Conservation (phyloP, 1,140 invertebrate species). For the Camponotus vicinus region DNA sequence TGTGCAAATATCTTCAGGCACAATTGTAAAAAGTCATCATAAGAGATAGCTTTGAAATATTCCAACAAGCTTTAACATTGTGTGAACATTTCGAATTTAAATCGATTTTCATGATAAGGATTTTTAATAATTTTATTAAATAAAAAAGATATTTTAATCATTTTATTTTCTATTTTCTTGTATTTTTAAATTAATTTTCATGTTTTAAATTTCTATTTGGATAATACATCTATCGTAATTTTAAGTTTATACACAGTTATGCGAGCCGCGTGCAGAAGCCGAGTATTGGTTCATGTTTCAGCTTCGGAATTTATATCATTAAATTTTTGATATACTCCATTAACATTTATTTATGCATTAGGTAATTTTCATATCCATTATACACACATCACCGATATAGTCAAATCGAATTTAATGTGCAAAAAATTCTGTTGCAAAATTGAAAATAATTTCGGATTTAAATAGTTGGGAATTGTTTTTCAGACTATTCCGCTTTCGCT, state of each 20-base stretch:
- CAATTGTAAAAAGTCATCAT: constrained; percentile 2
- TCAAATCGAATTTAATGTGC: constrained; percentile 4
- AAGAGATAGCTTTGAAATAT: constrained; percentile 30
- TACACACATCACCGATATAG: neutral
- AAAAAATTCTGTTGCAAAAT: neutral
- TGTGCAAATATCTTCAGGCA: neutral
- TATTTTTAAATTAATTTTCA: neutral
- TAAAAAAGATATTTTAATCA: neutral
- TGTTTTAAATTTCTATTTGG: neutral
- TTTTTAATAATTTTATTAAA: neutral
- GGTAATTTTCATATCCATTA: neutral
- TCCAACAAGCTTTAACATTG: constrained; percentile 22
- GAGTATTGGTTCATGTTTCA: neutral
- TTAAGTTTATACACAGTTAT: neutral
- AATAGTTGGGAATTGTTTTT: neutral
- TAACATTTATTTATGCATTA: neutral
- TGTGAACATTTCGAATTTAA: constrained; percentile 33
- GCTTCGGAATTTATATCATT: neutral
- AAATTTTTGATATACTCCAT: neutral
- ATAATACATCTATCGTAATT: neutral
- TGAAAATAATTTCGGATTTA: neutral
- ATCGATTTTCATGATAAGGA: neutral
- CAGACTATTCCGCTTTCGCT: neutral
- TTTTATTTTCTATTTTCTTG: neutral
- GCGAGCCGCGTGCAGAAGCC: neutral